Base-by-base conservation (phyloP, 2,113 vertebrate genomes). In the Brachyistius frenatus region DNA sequence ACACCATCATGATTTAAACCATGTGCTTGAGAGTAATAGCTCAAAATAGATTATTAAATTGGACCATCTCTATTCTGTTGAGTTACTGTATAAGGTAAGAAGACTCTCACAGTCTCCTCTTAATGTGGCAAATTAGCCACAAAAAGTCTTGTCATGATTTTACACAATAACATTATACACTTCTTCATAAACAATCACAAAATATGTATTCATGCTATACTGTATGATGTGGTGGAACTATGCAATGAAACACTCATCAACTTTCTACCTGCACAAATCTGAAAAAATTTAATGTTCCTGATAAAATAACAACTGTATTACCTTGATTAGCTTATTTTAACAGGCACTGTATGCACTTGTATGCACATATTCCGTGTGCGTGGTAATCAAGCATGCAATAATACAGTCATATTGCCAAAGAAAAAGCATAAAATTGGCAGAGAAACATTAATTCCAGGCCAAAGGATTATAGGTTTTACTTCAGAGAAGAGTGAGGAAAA, bases 1-100 rank as follows among this genome's bases (percentile, higher is more conserved):
- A 64, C 41, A 6, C 35, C 11, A 31, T 55, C 32, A 57, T 53
- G 44, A 72, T 62, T 53, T 31, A 66, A 49, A 82, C 36, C 69
- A 80, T 50, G 44, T 70, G 82, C 36, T 67, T 13, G 1, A 55
- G 37, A 10, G 31, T 16, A 33, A 62, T 5, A 47, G 2, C 63
- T 73, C 23, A 23, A 50, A 37, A 58, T 33, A 31, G 1, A 60
- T 71, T 52, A 72, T 60, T 30, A 63, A 50, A 50, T 8, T 37
- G 67, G 14, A 0, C 32, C 49, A 10, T 63, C 16, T 52, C 36
- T 54, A 9, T 52, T 55, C 0, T 39, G 33, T 5, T 50, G 5
- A 31, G 50, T 41, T 66, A 13, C n/a, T 60, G 16, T 33, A 8
- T 37, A 50, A 44, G 2, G 7, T n/a, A 31, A 52, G 5, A 64